A percentile compares a stretch with the other conserved stretches of the same genome.
These are phyloP conservation scores for Porphyrio hochstetteri DNA, from an alignment of 2,113 vertebrate species.

Conservation along the genomic window DNA sequence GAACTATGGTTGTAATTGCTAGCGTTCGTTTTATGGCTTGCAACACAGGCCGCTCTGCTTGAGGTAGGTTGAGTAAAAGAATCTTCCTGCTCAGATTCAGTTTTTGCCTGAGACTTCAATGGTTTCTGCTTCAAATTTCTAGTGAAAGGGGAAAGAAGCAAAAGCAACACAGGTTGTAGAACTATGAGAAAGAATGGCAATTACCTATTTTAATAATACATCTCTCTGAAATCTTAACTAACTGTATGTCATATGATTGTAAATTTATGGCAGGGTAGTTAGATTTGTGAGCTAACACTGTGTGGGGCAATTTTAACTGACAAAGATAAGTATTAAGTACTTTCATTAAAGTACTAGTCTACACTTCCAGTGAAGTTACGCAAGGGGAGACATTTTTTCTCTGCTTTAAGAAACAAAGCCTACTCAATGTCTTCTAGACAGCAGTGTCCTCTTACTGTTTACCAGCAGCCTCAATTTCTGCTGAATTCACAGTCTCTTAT, in stretches of 20 bases:
- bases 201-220: neutral
- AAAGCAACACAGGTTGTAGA: neutral
- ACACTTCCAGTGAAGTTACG: neutral
- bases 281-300: neutral
- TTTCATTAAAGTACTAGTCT: neutral
- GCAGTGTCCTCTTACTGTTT: neutral
- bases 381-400: neutral
- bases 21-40: conserved; percentile 34
- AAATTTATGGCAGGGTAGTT: neutral
- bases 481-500: neutral
- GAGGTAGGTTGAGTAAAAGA: conserved; percentile 86
- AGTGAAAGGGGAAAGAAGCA: conserved; percentile 49
- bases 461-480: neutral
- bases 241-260: fast-evolving
- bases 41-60: conserved; percentile 71
- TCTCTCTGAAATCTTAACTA: neutral
- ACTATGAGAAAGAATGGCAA: neutral
- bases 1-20: conserved; percentile 56
- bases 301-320: neutral
- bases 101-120: conserved; percentile 84
- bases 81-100: conserved; percentile 70
- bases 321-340: neutral
- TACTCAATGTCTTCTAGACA: neutral
- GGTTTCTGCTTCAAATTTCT: conserved; percentile 79
- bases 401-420: neutral